Base-by-base conservation (phyloP, 2,888 invertebrate species). In the Nomada ruficornis region DNA sequence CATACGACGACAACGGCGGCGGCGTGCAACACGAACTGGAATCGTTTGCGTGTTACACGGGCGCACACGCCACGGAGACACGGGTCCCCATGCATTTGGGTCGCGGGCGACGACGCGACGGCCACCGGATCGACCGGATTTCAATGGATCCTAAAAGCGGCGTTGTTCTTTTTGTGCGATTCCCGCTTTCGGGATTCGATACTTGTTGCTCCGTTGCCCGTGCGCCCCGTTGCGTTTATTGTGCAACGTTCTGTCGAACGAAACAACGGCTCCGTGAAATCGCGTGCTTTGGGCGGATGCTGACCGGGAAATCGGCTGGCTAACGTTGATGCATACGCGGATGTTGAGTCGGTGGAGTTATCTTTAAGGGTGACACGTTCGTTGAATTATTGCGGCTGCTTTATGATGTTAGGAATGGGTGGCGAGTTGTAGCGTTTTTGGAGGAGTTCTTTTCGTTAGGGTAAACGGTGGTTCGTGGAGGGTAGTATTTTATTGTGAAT, bases 1-100 rank as follows among this genome's bases (percentile, higher is more conserved):
- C 81, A 77, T 74, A 74, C 83, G 69, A 59, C 71, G 80, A 77
- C 85, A 50, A 13, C 71, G 78, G 69, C 83, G 60, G 78, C 80
- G 80, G 77, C 68, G n/a, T 55, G 59, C 44, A 60, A 79, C 82
- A 60, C 72, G 44, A 36, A 26, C 20, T 20, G 1, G 18, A 18
- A 44, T 15, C 3, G 57, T 57, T 57, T 50, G 29, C 18, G 26
- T 44, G 72, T 26, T 54, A 54, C 42, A 72, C 50, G 20, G 18
- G 2, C 36, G 5, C 23, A 62, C 36, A 23, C 62, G 44, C 4
- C 29, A 47, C n/a, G 47, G 69, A 65, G 47, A 42, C 80, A 47
- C 52, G 65, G 26, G n/a, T 64, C 26, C 70, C 26, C 70, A n/a
- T 36, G 64, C 64, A 64, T 42, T 50, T 15, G 20, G 18, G 26